Percentiles rank a stretch among this genome's conserved stretches.
Conservation (phyloP, 1,140 invertebrate species). For the Sitophilus oryzae region DNA sequence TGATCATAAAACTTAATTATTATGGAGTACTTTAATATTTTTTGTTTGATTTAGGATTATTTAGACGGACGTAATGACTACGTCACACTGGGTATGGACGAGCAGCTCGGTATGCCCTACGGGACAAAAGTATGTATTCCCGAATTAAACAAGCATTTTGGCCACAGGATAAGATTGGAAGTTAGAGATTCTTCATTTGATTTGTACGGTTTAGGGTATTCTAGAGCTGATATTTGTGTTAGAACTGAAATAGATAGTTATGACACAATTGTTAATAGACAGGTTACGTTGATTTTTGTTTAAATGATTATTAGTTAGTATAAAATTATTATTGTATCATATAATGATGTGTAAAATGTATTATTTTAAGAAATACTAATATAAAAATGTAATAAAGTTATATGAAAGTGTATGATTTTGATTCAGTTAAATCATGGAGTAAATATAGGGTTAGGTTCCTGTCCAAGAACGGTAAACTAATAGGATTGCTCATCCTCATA, state of each 20-base stretch:
- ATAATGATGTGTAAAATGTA: background rate
- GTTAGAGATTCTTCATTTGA: constrained; percentile 44
- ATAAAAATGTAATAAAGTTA: background rate
- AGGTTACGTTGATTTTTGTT: constrained; percentile 41
- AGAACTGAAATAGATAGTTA: constrained; percentile 50
- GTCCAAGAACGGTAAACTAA: too few species aligned
- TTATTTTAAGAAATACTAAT: background rate
- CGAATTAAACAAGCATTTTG: constrained; percentile 48
- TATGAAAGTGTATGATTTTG: too few species aligned
- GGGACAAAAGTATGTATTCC: constrained; percentile 48
- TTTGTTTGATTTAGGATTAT: constrained; percentile 49
- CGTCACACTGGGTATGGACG: constrained; percentile 49
- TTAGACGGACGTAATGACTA: constrained; percentile 46
- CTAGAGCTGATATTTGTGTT: constrained; percentile 49
- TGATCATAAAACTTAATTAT: too few species aligned
- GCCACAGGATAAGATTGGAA: constrained; percentile 43
- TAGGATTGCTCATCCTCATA: too few species aligned
- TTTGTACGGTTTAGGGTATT: constrained; percentile 41
- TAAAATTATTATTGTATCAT: constrained; percentile 4
- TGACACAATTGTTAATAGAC: constrained; percentile 46
- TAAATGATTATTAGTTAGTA: constrained; percentile 6
- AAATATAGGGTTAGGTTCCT: too few species aligned
- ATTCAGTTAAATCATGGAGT: too few species aligned
- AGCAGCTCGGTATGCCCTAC: constrained; percentile 42
- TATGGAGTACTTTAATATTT: too few species aligned